These are phyloP conservation scores for Erebia aethiops DNA, from an alignment of 2,888 invertebrate species.

Conservation along the genomic window DNA sequence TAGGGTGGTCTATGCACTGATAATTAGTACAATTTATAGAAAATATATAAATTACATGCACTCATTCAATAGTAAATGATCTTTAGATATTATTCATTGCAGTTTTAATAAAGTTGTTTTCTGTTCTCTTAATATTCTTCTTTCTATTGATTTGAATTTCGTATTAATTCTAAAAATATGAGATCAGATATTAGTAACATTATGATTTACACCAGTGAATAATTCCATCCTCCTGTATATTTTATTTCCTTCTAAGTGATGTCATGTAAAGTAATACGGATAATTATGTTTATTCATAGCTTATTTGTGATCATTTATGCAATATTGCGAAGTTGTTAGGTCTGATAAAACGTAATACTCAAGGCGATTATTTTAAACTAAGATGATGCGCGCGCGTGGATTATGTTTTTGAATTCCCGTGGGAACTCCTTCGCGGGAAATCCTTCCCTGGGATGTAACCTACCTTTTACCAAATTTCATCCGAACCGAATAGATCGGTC, in stretches of 20 bases:
- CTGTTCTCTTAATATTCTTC: background rate
- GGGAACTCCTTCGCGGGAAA: no score
- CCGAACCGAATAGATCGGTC: no score
- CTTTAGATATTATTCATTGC: background rate
- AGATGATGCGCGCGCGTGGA: background rate
- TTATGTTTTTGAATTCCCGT: no score
- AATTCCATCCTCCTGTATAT: constrained; percentile 20
- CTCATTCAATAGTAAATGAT: background rate
- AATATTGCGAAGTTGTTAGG: constrained; percentile 35
- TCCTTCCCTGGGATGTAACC: no score
- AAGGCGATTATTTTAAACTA: constrained; percentile 6
- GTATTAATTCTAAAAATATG: background rate
- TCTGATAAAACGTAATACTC: constrained; percentile 11
- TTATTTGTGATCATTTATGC: constrained; percentile 39
- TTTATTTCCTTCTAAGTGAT: constrained; percentile 38
- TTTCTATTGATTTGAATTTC: background rate
- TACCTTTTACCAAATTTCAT: no score
- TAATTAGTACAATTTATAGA: constrained; percentile 14
- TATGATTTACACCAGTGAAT: background rate
- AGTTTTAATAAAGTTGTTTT: background rate
- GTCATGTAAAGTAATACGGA: constrained; percentile 50
- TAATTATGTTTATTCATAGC: constrained; percentile 52
- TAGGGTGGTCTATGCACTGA: constrained; percentile 1
- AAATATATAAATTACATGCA: constrained; percentile 6
- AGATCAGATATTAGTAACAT: background rate